Evolutionary conservation across 2,888 invertebrate species (phyloP).

Genomic region (Dicranocentrus wangi): DNA sequence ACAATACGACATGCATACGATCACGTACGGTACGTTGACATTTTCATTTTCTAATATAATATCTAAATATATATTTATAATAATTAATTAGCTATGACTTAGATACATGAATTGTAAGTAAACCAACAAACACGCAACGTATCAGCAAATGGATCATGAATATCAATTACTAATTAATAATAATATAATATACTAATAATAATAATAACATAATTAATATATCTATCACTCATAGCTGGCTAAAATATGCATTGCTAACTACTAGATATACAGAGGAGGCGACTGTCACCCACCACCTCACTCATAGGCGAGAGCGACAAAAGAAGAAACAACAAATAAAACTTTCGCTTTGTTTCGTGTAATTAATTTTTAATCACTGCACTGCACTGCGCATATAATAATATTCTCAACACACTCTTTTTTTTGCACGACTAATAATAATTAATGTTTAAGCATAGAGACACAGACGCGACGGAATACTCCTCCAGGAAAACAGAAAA

Average conservation of each 20-base stretch:
- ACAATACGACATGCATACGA: not conserved
- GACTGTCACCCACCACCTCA: not conserved
- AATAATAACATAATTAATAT: not conserved
- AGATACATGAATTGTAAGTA: constrained; percentile 38
- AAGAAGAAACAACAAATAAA: not conserved
- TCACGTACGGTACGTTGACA: too few species aligned
- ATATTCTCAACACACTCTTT: not conserved
- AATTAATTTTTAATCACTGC: not conserved
- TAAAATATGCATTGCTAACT: not conserved
- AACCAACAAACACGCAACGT: constrained; percentile 22
- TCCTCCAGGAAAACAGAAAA: too few species aligned
- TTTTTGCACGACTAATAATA: not conserved
- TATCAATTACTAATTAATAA: not conserved
- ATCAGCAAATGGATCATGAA: not conserved
- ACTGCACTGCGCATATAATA: not conserved
- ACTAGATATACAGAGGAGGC: too few species aligned
- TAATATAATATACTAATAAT: too few species aligned
- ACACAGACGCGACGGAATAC: too few species aligned
- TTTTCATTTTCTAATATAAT: too few species aligned
- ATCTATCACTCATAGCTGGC: constrained; percentile 5
- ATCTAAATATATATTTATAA: not conserved
- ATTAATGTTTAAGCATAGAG: too few species aligned
- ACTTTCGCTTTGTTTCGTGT: not conserved
- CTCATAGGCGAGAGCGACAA: not conserved
- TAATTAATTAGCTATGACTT: constrained; percentile 22